Percentiles rank a stretch among this genome's conserved stretches.
phyloP scores from a whole-genome alignment of 2,113 vertebrate species.

The Sapajus apella region DNA sequence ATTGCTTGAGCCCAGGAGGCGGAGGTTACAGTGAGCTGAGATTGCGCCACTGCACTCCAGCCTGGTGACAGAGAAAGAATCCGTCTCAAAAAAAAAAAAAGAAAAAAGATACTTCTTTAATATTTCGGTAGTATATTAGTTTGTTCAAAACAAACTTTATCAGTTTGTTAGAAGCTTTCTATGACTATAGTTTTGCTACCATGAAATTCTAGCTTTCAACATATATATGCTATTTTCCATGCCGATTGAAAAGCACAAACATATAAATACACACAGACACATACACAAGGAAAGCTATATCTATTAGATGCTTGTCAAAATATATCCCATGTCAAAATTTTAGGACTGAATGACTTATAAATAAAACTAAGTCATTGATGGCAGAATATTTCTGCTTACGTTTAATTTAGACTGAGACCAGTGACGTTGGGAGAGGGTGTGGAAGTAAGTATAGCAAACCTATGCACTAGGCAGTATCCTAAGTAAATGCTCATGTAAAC shows the following conservation, averaged over 20 bases:
- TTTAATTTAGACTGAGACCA: neutral
- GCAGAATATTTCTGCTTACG: neutral
- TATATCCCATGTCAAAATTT: neutral
- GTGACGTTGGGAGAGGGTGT: neutral
- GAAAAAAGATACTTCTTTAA: neutral
- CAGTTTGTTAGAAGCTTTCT: neutral
- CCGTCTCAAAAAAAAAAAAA: too few relatives aligned
- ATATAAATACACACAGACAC: neutral
- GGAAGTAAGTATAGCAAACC: neutral
- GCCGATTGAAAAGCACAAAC: neutral
- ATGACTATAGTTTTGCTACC: neutral
- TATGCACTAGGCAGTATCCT: neutral
- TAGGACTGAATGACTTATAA: neutral
- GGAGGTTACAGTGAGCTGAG: too few relatives aligned
- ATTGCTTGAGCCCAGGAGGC: too few relatives aligned
- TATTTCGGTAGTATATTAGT: neutral
- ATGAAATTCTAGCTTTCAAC: neutral
- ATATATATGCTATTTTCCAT: neutral
- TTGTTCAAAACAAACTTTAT: neutral
- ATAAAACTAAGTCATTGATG: neutral
- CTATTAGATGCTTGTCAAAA: neutral
- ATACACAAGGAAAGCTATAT: neutral
- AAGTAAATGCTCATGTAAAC: neutral
- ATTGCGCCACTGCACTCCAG: too few relatives aligned
- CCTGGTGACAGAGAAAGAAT: too few relatives aligned